These are phyloP conservation scores for Pachyramphus minor DNA, from an alignment of 2,113 vertebrate species.

Conservation along the genomic window DNA sequence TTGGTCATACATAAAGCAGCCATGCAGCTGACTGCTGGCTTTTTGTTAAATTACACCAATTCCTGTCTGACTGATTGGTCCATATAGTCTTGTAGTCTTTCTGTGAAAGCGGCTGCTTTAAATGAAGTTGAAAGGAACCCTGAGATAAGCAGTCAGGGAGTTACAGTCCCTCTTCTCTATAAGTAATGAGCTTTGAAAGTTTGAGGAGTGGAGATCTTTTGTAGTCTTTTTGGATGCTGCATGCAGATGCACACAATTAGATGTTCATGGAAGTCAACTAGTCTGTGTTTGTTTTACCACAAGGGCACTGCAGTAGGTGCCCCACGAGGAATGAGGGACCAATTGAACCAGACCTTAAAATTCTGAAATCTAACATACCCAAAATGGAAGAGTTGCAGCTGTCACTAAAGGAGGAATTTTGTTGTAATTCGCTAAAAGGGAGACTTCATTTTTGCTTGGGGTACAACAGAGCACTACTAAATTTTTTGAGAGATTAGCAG, in stretches of 20 bases:
- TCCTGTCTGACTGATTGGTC: background rate
- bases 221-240: background rate
- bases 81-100: background rate
- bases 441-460: background rate
- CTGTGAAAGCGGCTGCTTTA: background rate
- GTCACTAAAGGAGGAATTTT: background rate
- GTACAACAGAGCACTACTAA: background rate
- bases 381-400: background rate
- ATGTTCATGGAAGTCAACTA: background rate
- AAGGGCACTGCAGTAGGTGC: background rate
- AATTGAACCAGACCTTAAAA: background rate
- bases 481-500: background rate
- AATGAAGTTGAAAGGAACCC: background rate
- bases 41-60: background rate
- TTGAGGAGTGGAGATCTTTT: background rate
- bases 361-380: background rate
- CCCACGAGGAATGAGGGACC: background rate
- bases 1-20: background rate
- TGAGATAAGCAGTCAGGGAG: background rate
- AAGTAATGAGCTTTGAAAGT: background rate
- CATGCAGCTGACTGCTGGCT: background rate
- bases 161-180: background rate
- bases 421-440: background rate
- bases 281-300: background rate
- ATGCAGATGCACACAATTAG: background rate